These are phyloP conservation scores for Tetramorium alpestre DNA, from an alignment of 1,140 invertebrate genomes.

Conservation along the genomic window DNA sequence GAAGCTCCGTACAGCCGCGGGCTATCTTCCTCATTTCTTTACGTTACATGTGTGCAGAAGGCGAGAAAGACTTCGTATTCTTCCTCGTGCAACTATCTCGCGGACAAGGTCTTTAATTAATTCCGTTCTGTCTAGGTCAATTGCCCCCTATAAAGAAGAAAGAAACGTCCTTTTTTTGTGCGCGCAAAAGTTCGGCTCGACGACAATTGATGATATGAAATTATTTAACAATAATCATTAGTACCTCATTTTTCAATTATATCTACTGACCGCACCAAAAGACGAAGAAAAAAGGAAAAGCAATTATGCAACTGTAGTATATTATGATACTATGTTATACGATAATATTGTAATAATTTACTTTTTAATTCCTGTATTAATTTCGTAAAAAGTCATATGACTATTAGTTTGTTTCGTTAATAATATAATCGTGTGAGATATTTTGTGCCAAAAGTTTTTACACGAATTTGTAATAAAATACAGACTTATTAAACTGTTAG, in stretches of 20 bases:
- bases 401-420: constrained; percentile 11
- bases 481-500: background rate
- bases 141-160: constrained; percentile 44
- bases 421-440: background rate
- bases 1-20: background rate
- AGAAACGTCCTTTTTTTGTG: constrained; percentile 26
- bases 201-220: constrained; percentile 47
- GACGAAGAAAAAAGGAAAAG: background rate
- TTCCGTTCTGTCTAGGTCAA: constrained; percentile 65
- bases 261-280: background rate
- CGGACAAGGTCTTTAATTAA: constrained; percentile 71
- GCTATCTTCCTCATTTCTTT: constrained; percentile 31
- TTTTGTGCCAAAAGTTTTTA: background rate
- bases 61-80: constrained; percentile 2
- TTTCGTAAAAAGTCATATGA: background rate
- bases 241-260: background rate
- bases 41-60: constrained; percentile 39
- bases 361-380: background rate
- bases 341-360: constrained; percentile 19
- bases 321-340: background rate
- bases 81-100: constrained; percentile 29
- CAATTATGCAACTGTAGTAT: background rate
- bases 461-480: background rate
- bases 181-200: background rate
- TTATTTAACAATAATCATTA: constrained; percentile 42